Percentiles rank a stretch among this genome's conserved stretches.
Evolutionary conservation across 2,888 invertebrate species (phyloP).

Genomic region (Lutraria lutraria): DNA sequence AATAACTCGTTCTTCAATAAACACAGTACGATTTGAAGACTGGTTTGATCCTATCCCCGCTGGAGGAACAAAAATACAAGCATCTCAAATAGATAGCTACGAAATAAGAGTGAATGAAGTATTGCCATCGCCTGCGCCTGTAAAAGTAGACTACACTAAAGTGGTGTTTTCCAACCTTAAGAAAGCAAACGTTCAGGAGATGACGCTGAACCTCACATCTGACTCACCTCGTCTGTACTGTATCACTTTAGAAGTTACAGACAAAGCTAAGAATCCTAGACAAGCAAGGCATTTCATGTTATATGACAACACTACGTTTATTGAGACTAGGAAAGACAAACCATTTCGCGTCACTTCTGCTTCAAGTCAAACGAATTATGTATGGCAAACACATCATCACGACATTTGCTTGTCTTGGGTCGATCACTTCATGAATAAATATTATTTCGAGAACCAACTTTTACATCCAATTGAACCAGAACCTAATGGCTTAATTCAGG

Average conservation of each 20-base stretch:
- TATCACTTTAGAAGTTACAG: conserved; percentile 50
- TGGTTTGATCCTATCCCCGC: conserved; percentile 17
- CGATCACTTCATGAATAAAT: conserved; percentile 58
- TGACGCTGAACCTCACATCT: conserved; percentile 26
- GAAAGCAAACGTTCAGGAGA: neutral
- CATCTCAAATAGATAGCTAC: neutral
- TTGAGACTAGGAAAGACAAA: conserved; percentile 36
- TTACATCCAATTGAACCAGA: conserved; percentile 43
- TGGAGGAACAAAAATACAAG: neutral
- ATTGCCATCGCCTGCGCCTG: neutral
- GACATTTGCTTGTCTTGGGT: conserved; percentile 60
- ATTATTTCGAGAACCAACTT: conserved; percentile 40
- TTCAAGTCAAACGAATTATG: conserved; percentile 38
- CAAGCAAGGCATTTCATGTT: conserved; percentile 60
- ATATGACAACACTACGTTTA: conserved; percentile 58
- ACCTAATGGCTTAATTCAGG: conserved; percentile 21
- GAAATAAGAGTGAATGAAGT: conserved; percentile 18
- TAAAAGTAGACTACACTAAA: conserved; percentile 25
- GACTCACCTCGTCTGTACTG: conserved; percentile 27
- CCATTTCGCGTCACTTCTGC: conserved; percentile 52
- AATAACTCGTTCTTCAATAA: neutral
- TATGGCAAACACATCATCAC: conserved; percentile 66
- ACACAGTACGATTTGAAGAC: neutral
- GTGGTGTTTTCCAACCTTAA: neutral
- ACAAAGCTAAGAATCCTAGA: conserved; percentile 56